These are phyloP conservation scores for Steromphala cineraria DNA, from an alignment of 2,888 invertebrate genomes.

Conservation along the genomic window DNA sequence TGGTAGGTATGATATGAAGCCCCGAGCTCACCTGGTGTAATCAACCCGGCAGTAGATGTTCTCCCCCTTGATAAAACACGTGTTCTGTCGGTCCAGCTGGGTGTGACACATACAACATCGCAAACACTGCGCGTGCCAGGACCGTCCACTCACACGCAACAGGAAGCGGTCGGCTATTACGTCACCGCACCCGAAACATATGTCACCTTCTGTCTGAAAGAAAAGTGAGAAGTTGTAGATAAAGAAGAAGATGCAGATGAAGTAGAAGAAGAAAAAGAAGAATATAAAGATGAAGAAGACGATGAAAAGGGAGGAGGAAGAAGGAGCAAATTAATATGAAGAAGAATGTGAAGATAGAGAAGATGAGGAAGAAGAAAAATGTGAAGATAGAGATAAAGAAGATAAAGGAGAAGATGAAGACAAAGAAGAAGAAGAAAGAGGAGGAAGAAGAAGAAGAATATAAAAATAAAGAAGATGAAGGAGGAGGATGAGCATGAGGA, in stretches of 20 bases:
- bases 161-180: constrained; percentile 90
- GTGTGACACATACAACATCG: constrained; percentile 93
- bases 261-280: neutral
- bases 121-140: constrained; percentile 93
- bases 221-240: neutral
- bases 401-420: too few relatives aligned
- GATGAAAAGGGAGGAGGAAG: too few relatives aligned
- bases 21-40: constrained; percentile 88
- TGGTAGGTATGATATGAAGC: too few relatives aligned
- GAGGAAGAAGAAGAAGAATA: too few relatives aligned
- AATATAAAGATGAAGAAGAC: neutral
- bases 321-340: too few relatives aligned
- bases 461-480: too few relatives aligned
- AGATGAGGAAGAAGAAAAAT: too few relatives aligned
- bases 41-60: constrained; percentile 95
- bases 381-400: too few relatives aligned
- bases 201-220: constrained; percentile 29
- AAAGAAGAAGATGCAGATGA: neutral
- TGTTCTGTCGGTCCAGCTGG: constrained; percentile 91
- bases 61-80: constrained; percentile 92
- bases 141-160: constrained; percentile 87
- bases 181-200: constrained; percentile 89
- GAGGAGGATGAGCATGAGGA: too few relatives aligned
- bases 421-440: too few relatives aligned
- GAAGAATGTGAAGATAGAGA: too few relatives aligned